Conservation (phyloP, 2,888 invertebrate species). For the Maniola hyperantus region DNA sequence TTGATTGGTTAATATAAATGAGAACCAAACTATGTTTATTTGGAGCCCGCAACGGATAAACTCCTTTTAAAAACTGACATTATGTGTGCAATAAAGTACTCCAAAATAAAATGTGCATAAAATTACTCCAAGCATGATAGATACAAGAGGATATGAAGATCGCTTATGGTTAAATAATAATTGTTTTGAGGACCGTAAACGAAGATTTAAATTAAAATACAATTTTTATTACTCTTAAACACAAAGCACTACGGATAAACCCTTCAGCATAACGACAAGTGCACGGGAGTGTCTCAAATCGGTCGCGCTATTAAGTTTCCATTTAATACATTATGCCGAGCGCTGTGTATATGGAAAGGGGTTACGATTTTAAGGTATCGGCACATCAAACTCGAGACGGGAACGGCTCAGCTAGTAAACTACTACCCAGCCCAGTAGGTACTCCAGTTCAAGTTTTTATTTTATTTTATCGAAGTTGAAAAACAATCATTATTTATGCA, state of each 20-base stretch:
- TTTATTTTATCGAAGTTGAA: too few relatives aligned
- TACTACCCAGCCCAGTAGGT: too few relatives aligned
- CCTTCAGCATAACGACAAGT: conserved; percentile 30
- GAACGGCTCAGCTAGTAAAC: background rate
- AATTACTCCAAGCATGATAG: conserved; percentile 18
- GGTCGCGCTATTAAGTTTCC: conserved; percentile 39
- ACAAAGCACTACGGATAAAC: conserved; percentile 27
- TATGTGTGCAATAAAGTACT: conserved; percentile 1
- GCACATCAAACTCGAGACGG: background rate
- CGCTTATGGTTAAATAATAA: conserved; percentile 17
- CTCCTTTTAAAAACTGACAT: background rate
- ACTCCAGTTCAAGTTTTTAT: too few relatives aligned
- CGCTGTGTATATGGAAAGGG: conserved; percentile 35
- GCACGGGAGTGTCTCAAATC: conserved; percentile 37
- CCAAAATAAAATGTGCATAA: conserved; percentile 14
- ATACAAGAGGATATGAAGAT: background rate
- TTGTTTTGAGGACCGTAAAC: conserved; percentile 14
- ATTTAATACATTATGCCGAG: conserved; percentile 38
- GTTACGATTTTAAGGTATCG: conserved; percentile 23
- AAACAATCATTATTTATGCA: too few relatives aligned
- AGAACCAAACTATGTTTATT: too few relatives aligned
- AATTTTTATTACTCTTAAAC: conserved; percentile 35
- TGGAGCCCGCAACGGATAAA: too few relatives aligned
- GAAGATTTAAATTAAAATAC: conserved; percentile 28
- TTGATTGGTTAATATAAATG: too few relatives aligned